Percentiles rank a stretch among this genome's conserved stretches.
phyloP scores from a whole-genome alignment of 2,888 invertebrate genomes.

The Hyles lineata region DNA sequence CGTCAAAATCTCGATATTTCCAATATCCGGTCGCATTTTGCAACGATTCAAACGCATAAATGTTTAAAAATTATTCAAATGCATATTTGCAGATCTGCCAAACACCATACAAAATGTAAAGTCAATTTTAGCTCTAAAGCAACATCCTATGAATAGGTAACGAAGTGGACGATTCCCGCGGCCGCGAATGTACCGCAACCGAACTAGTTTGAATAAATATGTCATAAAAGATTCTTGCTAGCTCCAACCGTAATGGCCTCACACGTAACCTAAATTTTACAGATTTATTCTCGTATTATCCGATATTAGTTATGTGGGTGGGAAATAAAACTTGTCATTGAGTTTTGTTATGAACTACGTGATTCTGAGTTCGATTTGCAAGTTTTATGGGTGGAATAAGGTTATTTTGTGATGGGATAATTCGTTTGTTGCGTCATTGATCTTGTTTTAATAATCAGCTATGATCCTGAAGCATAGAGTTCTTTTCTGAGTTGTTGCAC shows the following conservation, averaged over 20 bases:
- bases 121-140: conserved; percentile 13
- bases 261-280: background rate
- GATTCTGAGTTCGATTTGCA: no score
- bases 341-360: no score
- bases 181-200: background rate
- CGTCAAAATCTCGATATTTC: no score
- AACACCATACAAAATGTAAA: conserved; percentile 17
- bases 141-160: conserved; percentile 12
- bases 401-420: no score
- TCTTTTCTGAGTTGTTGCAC: no score
- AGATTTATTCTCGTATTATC: background rate
- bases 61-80: background rate
- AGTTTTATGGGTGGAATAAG: no score
- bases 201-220: conserved; percentile 12
- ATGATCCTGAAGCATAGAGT: no score
- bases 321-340: background rate
- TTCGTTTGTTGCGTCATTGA: no score
- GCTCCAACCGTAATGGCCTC: background rate
- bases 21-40: no score
- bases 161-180: background rate
- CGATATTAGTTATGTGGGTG: background rate
- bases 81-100: conserved; percentile 2
- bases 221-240: conserved; percentile 7
- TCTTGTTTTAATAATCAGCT: no score
- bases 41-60: background rate